Evolutionary conservation across 2,888 invertebrate species (phyloP).

Genomic region (Caenorhabditis sp.): DNA sequence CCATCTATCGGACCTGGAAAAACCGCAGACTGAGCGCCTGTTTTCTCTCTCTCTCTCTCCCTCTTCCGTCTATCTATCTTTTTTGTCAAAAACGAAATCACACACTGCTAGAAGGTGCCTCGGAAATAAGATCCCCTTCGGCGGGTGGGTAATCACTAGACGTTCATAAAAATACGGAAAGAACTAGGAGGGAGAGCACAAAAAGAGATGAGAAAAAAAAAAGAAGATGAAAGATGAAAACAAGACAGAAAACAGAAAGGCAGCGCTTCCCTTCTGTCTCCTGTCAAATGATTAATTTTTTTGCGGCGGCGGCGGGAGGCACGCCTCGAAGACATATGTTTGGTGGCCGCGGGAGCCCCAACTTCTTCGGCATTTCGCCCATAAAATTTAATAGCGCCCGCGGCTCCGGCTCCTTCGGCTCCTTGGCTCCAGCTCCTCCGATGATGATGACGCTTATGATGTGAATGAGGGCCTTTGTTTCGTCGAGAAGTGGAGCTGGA

Average conservation of each 20-base stretch:
- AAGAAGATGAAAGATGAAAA: conserved; percentile 14
- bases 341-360: conserved; percentile 11
- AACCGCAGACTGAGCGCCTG: background rate
- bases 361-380: background rate
- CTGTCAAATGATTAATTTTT: conserved; percentile 57
- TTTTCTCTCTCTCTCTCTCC: background rate
- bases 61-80: no score
- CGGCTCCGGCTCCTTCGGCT: no score
- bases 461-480: no score
- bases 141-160: no score
- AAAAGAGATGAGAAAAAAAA: background rate
- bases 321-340: conserved; percentile 36
- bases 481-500: background rate
- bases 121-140: no score
- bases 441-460: background rate
- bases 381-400: conserved; percentile 8
- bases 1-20: no score
- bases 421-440: no score
- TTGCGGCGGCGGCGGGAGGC: conserved; percentile 4
- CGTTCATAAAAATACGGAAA: background rate
- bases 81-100: no score
- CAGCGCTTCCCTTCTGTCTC: background rate
- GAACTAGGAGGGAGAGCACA: background rate
- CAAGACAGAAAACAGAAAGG: conserved; percentile 24
- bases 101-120: no score